phyloP scores from a whole-genome alignment of 2,888 invertebrate species.

The Neoaliturus tenellus region DNA sequence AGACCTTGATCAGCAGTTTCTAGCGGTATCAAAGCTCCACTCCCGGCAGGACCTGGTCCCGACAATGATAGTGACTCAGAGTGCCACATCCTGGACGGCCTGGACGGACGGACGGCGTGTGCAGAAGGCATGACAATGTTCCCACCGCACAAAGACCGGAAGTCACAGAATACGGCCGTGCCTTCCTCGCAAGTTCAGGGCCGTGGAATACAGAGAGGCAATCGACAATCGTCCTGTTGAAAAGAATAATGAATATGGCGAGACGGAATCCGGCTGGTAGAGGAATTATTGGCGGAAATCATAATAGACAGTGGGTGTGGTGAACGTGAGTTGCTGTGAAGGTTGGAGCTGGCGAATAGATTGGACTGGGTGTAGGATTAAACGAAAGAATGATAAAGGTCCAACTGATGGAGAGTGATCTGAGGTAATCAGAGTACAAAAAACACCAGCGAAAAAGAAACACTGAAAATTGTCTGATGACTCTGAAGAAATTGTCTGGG shows the following conservation, averaged over 20 bases:
- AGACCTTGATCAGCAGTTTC: neutral
- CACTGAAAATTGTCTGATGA: no score
- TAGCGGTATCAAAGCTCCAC: neutral
- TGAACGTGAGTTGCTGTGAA: no score
- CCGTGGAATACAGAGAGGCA: neutral
- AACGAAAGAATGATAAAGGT: no score
- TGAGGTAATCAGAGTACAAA: no score
- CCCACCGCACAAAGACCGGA: constrained; percentile 38
- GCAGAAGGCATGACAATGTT: constrained; percentile 26
- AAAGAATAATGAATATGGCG: neutral
- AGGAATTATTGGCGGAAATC: no score
- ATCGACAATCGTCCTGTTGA: neutral
- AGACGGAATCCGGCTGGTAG: no score
- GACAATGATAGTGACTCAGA: neutral
- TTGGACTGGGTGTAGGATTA: no score
- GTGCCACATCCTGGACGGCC: constrained; percentile 1
- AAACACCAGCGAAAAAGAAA: no score
- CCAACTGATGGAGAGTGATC: no score
- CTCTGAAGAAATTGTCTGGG: no score
- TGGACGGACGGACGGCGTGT: neutral
- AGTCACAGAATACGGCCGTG: neutral
- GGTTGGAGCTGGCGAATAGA: no score
- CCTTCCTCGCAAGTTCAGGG: neutral
- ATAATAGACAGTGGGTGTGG: no score
- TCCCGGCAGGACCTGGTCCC: neutral